These are phyloP conservation scores for Cryptus armator DNA, from an alignment of 2,888 invertebrate genomes.

Conservation along the genomic window DNA sequence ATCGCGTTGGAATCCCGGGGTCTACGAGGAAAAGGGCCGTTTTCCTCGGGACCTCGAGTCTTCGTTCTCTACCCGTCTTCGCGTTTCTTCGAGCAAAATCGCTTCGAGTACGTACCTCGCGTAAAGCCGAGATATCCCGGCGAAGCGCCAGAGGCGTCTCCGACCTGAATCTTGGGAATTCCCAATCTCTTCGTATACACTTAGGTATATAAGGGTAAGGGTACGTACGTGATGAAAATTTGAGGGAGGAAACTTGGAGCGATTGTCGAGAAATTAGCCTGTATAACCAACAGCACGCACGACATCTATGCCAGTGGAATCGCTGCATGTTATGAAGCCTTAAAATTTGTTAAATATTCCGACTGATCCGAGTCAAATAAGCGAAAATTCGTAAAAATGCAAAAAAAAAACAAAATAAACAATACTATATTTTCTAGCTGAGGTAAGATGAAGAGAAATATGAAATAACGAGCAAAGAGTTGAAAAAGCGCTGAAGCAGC, in stretches of 20 bases:
- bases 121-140: neutral
- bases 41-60: conserved; percentile 18
- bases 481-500: neutral
- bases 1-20: conserved; percentile 25
- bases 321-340: neutral
- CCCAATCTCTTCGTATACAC: conserved; percentile 36
- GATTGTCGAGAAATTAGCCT: neutral
- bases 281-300: conserved; percentile 21
- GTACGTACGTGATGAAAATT: conserved; percentile 38
- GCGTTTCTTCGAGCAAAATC: neutral
- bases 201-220: neutral
- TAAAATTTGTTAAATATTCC: too few relatives aligned
- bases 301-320: conserved; percentile 5
- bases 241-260: neutral
- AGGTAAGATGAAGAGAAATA: neutral
- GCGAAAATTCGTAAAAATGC: neutral
- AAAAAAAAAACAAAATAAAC: neutral
- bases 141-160: neutral
- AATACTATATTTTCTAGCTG: neutral
- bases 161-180: conserved; percentile 19
- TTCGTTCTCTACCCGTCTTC: neutral
- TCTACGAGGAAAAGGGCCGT: conserved; percentile 36
- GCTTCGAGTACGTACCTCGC: conserved; percentile 27
- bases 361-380: neutral
- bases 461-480: neutral